Percentiles rank a stretch among this genome's conserved stretches.
Evolutionary conservation across 64 coral and sea anemone species (phyloP).

Genomic region (Acropora yongei): DNA sequence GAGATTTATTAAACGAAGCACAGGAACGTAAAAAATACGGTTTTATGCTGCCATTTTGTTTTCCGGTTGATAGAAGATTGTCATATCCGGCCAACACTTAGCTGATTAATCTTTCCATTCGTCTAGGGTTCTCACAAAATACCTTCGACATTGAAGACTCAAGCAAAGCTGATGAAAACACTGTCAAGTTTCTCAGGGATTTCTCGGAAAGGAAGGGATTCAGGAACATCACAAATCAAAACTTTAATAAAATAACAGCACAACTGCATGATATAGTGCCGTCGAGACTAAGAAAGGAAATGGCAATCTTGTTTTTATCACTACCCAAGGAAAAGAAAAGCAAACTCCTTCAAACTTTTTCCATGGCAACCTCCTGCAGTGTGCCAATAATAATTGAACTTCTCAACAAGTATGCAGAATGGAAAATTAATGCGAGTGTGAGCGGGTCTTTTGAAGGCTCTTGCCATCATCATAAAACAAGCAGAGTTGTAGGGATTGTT

Average conservation of each 20-base stretch:
- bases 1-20: no score
- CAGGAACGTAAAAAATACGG: no score
- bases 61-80: no score
- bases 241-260: background rate
- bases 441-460: background rate
- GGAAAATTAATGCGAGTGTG: background rate
- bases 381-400: conserved; percentile 18
- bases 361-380: conserved; percentile 55
- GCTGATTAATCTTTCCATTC: background rate
- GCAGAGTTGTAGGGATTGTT: background rate
- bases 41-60: no score
- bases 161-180: background rate
- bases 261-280: conserved; percentile 23
- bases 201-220: background rate
- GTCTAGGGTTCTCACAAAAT: conserved; percentile 25
- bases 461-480: background rate
- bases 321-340: conserved; percentile 59
- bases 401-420: conserved; percentile 43
- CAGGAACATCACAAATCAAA: background rate
- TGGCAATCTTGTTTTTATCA: conserved; percentile 62
- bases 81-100: no score
- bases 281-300: conserved; percentile 71
- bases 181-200: background rate
- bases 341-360: conserved; percentile 43
- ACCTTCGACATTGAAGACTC: background rate